Evolutionary conservation across 2,888 invertebrate genomes (phyloP), one percentile per base, ranked within the genome.

Genomic region (Myopa testacea): DNA sequence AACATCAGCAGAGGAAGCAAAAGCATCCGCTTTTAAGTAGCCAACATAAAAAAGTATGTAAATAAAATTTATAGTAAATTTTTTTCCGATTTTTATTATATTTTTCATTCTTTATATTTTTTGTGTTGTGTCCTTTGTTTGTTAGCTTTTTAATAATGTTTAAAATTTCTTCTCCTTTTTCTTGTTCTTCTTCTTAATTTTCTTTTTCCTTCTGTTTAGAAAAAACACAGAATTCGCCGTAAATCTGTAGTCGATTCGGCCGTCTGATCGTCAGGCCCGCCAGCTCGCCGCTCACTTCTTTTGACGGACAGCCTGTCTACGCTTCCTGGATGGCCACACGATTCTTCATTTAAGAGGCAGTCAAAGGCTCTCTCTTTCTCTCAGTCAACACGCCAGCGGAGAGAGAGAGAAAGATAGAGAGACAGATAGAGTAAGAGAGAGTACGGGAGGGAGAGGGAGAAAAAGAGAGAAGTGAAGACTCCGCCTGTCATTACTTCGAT

Each of bases 401-500:
- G 50, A 63, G 75, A 73, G 72, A 40, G 40, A 6, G 40, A 40
- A 6, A 8, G 40, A 40, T 8, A 40, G n/a, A n/a, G n/a, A n/a
- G n/a, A n/a, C n/a, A n/a, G n/a, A n/a, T n/a, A n/a, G n/a, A n/a
- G n/a, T n/a, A n/a, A n/a, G n/a, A n/a, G n/a, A n/a, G n/a, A n/a
- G n/a, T n/a, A n/a, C n/a, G n/a, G n/a, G n/a, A n/a, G 10, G 45
- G 45, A 8, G 7, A 6, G 1, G 4, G 45, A 55, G 10, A 10
- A 5, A 16, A 2, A n/a, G 16, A 55, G n/a, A 4, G 16, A 3
- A 5, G 55, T 8, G 10, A 40, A 10, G 10, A 8, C 3, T 45
- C 62, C 55, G 55, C 65, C 58, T 60, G 68, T 77, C 73, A 76
- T 77, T 55, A 45, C 52, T 73, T 37, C 74, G 78, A 77, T 50